These are phyloP conservation scores for Nyctibius bracteatus DNA, from an alignment of 2,113 vertebrate species.

Conservation along the genomic window DNA sequence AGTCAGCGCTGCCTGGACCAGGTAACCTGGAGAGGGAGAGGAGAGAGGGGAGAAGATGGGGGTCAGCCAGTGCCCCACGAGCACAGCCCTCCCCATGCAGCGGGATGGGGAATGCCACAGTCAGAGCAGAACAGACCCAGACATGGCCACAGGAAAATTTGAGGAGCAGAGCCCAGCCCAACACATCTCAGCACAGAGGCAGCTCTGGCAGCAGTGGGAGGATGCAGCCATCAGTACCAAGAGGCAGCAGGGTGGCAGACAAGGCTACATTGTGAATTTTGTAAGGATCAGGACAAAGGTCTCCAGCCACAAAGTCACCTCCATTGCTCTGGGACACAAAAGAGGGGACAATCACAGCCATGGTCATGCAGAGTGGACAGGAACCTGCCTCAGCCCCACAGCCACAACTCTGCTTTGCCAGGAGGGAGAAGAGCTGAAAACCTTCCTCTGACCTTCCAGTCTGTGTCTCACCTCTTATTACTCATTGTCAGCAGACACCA, in stretches of 20 bases:
- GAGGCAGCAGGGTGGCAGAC: background rate
- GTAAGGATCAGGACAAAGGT: accelerated
- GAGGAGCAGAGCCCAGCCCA: background rate
- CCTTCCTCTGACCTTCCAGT: background rate
- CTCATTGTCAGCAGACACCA: background rate
- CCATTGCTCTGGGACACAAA: too few relatives aligned
- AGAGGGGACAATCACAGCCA: background rate
- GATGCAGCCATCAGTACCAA: too few relatives aligned
- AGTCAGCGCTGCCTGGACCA: background rate
- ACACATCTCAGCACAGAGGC: too few relatives aligned
- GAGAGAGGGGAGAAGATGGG: background rate
- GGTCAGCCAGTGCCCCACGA: background rate
- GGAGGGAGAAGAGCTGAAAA: background rate
- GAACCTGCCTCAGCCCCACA: background rate
- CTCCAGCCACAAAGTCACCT: background rate
- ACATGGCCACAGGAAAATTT: too few relatives aligned
- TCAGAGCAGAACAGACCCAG: too few relatives aligned
- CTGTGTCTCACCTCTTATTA: background rate
- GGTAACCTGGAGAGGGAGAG: background rate
- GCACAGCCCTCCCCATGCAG: background rate
- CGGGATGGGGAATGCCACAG: background rate
- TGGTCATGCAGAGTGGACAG: background rate
- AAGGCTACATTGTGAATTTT: background rate
- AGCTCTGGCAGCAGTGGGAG: background rate
- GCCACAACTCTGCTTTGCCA: background rate